These are phyloP conservation scores for Xylota segnis DNA, from an alignment of 2,888 invertebrate species.

Conservation along the genomic window DNA sequence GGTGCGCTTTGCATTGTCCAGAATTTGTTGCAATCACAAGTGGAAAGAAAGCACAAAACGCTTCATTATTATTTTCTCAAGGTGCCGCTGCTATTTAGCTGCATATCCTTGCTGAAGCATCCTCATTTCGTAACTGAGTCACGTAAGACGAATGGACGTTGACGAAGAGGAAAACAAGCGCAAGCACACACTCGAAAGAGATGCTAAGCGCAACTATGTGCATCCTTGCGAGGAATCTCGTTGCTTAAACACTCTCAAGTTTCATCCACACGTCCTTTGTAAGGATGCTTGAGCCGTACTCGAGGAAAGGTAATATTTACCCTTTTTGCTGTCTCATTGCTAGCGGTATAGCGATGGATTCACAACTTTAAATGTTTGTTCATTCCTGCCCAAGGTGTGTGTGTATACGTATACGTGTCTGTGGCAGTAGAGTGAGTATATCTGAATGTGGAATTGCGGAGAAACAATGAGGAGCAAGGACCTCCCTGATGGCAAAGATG, in stretches of 20 bases:
- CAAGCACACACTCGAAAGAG: constrained; percentile 17
- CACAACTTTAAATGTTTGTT: constrained; percentile 74
- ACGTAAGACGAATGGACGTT: constrained; percentile 70
- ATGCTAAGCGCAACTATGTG: constrained; percentile 71
- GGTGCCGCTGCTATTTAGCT: constrained; percentile 68
- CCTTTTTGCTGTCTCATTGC: constrained; percentile 73
- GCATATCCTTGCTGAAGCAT: constrained; percentile 37
- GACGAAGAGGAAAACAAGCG: constrained; percentile 39
- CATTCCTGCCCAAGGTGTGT: constrained; percentile 29
- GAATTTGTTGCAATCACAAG: constrained; percentile 73
- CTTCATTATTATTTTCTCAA: constrained; percentile 73
- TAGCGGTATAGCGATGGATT: constrained; percentile 40
- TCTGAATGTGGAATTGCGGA: constrained; percentile 2
- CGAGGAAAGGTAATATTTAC: constrained; percentile 74
- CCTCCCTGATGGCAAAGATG: constrained; percentile 53
- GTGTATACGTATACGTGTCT: constrained; percentile 33
- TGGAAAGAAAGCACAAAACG: constrained; percentile 56
- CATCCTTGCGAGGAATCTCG: constrained; percentile 70
- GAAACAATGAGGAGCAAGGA: constrained; percentile 66
- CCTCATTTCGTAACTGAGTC: constrained; percentile 68
- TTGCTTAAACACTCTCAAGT: constrained; percentile 76
- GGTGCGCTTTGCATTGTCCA: constrained; percentile 71
- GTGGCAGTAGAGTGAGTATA: not conserved
- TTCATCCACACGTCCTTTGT: constrained; percentile 74
- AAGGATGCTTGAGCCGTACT: constrained; percentile 68